Conservation (phyloP, 2,113 vertebrate species). For the Marmota flaviventris region DNA sequence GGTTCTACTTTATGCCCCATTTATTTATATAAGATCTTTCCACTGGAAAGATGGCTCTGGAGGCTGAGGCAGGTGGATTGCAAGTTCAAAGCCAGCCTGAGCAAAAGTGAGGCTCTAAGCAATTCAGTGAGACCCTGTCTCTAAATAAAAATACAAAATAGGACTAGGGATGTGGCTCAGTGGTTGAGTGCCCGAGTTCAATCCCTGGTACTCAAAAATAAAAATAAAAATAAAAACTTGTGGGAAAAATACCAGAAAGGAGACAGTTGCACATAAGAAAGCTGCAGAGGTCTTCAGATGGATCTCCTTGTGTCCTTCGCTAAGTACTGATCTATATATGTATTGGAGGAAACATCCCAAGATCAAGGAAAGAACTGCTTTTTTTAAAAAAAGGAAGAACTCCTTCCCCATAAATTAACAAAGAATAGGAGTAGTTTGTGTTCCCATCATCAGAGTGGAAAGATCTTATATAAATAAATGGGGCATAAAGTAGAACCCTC, state of each 20-base stretch:
- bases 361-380: conserved; percentile 39
- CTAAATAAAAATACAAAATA: too few species aligned
- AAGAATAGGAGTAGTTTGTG: background rate
- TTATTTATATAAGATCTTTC: too few species aligned
- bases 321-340: background rate
- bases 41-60: too few species aligned
- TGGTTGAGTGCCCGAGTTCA: too few species aligned
- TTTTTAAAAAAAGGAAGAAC: background rate
- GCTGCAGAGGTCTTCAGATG: background rate
- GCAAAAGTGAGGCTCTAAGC: too few species aligned
- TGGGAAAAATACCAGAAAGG: background rate
- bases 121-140: too few species aligned
- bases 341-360: background rate
- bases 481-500: background rate
- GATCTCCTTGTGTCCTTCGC: background rate
- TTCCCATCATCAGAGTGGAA: conserved; percentile 21
- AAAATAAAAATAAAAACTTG: background rate
- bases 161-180: too few species aligned
- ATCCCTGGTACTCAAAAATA: too few species aligned
- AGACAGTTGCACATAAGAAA: background rate
- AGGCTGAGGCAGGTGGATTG: too few species aligned
- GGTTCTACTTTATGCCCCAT: too few species aligned
- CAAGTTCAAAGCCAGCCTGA: too few species aligned
- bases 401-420: background rate
- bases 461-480: background rate